Conservation (phyloP, 2,797 vertebrate genomes). For the Mycteria americana region DNA sequence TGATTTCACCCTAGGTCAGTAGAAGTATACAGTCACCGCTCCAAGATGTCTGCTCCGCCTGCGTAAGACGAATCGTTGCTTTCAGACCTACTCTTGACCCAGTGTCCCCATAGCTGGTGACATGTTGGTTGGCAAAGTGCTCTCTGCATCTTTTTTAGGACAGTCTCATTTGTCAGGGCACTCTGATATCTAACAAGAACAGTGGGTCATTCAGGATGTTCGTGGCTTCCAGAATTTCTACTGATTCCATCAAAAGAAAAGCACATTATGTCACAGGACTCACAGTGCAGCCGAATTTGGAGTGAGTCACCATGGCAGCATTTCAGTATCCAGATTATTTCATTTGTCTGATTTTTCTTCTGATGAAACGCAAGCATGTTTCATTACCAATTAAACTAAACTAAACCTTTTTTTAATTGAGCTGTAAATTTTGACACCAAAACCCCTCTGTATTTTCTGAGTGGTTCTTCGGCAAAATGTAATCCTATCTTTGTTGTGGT, state of each 20-base stretch:
- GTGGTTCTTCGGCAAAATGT: neutral
- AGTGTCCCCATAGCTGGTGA: neutral
- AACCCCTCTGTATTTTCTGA: neutral
- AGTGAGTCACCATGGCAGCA: conserved; percentile 17
- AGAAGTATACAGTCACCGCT: neutral
- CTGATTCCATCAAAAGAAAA: conserved; percentile 38
- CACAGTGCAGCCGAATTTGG: neutral
- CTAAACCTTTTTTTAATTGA: neutral
- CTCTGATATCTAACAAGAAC: conserved; percentile 23
- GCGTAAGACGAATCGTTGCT: neutral
- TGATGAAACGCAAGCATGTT: neutral
- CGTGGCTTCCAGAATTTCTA: conserved; percentile 5
- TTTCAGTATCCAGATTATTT: neutral
- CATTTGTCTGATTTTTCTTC: neutral
- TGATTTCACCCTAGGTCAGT: conserved; percentile 36
- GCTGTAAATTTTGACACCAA: neutral
- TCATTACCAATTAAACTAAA: neutral
- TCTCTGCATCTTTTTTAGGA: neutral
- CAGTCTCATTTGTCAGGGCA: neutral
- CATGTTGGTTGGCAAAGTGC: neutral
- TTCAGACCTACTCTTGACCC: neutral
- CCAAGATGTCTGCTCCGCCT: neutral
- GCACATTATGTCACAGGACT: conserved; percentile 23
- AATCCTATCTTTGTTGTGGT: neutral
- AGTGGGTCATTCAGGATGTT: conserved; percentile 51